Percentiles rank a stretch among this genome's conserved stretches.
Evolutionary conservation across 2,888 invertebrate genomes (phyloP).

Genomic region (Dermolepida albohirtum): DNA sequence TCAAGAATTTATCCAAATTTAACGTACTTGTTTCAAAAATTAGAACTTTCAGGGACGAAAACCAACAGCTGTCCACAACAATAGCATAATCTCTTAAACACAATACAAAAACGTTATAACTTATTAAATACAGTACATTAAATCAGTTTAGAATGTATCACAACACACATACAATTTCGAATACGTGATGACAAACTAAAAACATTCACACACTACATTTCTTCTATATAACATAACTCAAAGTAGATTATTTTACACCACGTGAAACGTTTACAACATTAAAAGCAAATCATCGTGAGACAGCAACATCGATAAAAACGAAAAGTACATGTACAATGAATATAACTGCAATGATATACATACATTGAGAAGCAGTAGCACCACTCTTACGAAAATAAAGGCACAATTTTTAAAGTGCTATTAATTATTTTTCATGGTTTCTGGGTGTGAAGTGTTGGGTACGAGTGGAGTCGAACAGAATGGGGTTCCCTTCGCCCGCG

Average conservation of each 20-base stretch:
- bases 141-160: slow-evolving; percentile 10
- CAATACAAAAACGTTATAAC: slow-evolving; percentile 4
- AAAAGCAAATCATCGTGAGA: no score
- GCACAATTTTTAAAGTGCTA: slow-evolving; percentile 57
- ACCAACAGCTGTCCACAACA: no score
- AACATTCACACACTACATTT: background rate
- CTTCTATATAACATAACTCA: background rate
- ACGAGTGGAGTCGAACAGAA: background rate
- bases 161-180: background rate
- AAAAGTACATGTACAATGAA: no score
- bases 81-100: no score
- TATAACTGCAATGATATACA: background rate
- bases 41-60: no score
- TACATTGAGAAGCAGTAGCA: background rate
- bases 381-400: slow-evolving; percentile 10
- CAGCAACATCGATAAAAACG: no score
- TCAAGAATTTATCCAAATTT: no score
- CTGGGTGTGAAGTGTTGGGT: slow-evolving; percentile 58
- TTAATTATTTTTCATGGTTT: slow-evolving; percentile 66
- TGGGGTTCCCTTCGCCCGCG: background rate
- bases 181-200: no score
- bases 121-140: background rate
- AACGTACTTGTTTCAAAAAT: no score
- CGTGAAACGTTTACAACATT: no score
- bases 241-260: slow-evolving; percentile 1